Evolutionary conservation across 1,140 invertebrate species (phyloP).

Genomic region (Drosophila equinoxialis): DNA sequence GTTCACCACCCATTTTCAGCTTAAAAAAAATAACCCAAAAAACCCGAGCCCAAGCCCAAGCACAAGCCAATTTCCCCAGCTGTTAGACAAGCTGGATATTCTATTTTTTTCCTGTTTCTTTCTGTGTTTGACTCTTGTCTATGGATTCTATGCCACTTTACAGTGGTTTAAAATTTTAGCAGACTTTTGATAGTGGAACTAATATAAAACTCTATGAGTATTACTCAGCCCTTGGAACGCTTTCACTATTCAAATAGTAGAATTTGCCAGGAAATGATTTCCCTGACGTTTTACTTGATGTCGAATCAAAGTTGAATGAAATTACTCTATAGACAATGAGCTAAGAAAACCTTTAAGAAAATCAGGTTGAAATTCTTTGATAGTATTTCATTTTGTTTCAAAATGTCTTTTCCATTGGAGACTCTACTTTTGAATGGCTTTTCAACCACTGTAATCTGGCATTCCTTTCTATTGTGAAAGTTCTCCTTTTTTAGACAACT

Average conservation of each 20-base stretch:
- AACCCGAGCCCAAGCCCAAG: slow-evolving; percentile 14
- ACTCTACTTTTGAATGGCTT: not conserved
- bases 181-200: too few relatives aligned
- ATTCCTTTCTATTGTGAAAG: slow-evolving; percentile 4
- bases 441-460: not conserved
- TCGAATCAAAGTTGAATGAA: too few relatives aligned
- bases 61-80: slow-evolving; percentile 69
- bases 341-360: too few relatives aligned
- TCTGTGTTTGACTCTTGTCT: slow-evolving; percentile 37
- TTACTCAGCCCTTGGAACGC: too few relatives aligned
- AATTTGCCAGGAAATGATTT: too few relatives aligned
- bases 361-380: too few relatives aligned
- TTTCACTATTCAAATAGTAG: too few relatives aligned
- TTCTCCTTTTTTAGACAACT: slow-evolving; percentile 9
- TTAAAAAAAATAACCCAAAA: slow-evolving; percentile 6
- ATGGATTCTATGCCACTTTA: slow-evolving; percentile 20
- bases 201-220: too few relatives aligned
- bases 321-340: too few relatives aligned
- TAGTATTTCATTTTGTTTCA: too few relatives aligned
- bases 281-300: too few relatives aligned
- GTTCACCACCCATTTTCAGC: slow-evolving; percentile 29
- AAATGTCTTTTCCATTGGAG: too few relatives aligned
- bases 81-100: slow-evolving; percentile 56
- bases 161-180: slow-evolving; percentile 25
- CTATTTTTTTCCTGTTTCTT: slow-evolving; percentile 7